phyloP scores from a whole-genome alignment of 2,888 invertebrate species.

The Eristalis pertinax region DNA sequence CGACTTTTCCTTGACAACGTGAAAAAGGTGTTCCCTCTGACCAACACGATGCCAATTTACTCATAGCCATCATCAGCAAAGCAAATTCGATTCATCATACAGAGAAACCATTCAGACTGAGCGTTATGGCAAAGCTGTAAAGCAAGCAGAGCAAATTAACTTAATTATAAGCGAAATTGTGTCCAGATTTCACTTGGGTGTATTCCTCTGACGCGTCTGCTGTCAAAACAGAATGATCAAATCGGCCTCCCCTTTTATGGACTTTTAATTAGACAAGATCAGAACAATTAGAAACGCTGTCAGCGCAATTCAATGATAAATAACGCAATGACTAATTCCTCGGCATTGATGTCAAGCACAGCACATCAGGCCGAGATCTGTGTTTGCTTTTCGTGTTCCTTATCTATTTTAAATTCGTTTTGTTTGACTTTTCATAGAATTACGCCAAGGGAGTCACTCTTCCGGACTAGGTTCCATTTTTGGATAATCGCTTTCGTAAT shows the following conservation, averaged over 20 bases:
- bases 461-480: constrained; percentile 17
- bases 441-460: constrained; percentile 6
- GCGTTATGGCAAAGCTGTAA: background rate
- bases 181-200: background rate
- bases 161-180: background rate
- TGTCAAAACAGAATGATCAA: background rate
- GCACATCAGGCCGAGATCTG: constrained; percentile 26
- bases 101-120: too few relatives aligned
- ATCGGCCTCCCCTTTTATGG: background rate
- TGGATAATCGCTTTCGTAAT: constrained; percentile 1
- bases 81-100: too few relatives aligned
- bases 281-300: constrained; percentile 4
- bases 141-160: background rate
- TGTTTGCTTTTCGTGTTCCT: constrained; percentile 24
- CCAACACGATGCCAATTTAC: too few relatives aligned
- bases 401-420: constrained; percentile 14
- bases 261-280: background rate
- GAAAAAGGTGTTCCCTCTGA: too few relatives aligned
- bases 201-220: background rate
- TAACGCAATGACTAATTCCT: constrained; percentile 41
- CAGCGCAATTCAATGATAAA: constrained; percentile 14
- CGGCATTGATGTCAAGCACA: constrained; percentile 16
- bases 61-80: too few relatives aligned
- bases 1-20: too few relatives aligned
- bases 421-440: constrained; percentile 21